Base-by-base conservation (phyloP, 2,888 invertebrate species). In the Hoplodrina blanda region DNA sequence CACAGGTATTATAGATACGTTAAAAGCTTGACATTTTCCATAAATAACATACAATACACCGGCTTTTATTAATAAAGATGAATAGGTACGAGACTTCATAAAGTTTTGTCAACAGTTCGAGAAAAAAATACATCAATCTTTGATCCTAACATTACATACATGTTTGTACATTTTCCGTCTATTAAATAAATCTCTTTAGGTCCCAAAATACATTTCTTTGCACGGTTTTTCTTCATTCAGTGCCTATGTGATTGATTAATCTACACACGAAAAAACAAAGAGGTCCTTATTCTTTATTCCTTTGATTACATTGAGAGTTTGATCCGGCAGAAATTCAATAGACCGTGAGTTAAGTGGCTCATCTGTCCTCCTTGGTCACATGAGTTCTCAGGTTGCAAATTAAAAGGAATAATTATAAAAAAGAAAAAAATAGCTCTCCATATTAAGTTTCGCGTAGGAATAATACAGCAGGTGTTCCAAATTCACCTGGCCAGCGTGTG, bases 401-500 rank as follows among this genome's bases (percentile, higher is more conserved):
- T 82, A 76, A 73, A 76, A 83, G 63, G 73, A 75, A 77, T 66
- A 81, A n/a, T n/a, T n/a, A n/a, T n/a, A 61, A 73, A 88, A 87
- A 86, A 82, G 85, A 85, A 88, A 90, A 91, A 93, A 91, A 89
- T 90, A 88, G 91, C 91, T 89, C 87, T 82, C 84, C 88, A 90
- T 95, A 95, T 96, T 94, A 94, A 93, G 89, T 96, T 95, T 94
- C 95, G 87, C 91, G 87, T 86, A 86, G 80, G 87, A 90, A 90
- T 90, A 91, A 90, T 84, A 84, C 86, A 87, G 92, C 95, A 95
- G 95, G 94, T 95, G 95, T 85, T 80, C 76, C 82, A 80, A 83
- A 72, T 88, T 91, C 95, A 95, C 94, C 95, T 95, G 95, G 93
- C 87, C 87, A 89, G 88, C 95, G 93, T 93, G 91, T 94, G 93